Percentiles rank a stretch among this genome's conserved stretches.
These are phyloP conservation scores for Apodemia mormo DNA, from an alignment of 2,888 invertebrate genomes.

Conservation along the genomic window DNA sequence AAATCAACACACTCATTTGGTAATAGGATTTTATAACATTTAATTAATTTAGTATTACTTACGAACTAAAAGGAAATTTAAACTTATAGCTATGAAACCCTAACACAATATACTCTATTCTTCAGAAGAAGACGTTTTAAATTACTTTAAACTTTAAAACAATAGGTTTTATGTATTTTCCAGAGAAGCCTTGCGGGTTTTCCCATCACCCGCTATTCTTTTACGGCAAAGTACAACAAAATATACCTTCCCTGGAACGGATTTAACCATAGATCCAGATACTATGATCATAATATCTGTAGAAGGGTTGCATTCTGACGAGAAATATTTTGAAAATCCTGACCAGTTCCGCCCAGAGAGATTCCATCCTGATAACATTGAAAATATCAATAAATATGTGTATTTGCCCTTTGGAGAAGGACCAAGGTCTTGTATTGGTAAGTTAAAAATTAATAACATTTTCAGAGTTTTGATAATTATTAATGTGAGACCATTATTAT, in stretches of 20 bases:
- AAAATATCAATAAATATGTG: constrained; percentile 42
- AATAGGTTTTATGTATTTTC: not conserved
- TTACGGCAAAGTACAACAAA: constrained; percentile 50
- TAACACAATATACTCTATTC: too few relatives aligned
- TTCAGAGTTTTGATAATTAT: too few relatives aligned
- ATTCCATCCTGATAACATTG: constrained; percentile 42
- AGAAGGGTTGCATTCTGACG: constrained; percentile 58
- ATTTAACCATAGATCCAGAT: constrained; percentile 54
- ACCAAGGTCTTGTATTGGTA: constrained; percentile 60
- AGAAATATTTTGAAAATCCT: constrained; percentile 56
- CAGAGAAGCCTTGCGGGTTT: constrained; percentile 53
- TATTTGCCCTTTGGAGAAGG: constrained; percentile 62
- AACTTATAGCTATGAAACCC: too few relatives aligned
- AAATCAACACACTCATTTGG: too few relatives aligned
- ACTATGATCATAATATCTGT: constrained; percentile 57
- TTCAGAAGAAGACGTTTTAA: too few relatives aligned
- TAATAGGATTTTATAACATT: too few relatives aligned
- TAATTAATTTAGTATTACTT: too few relatives aligned
- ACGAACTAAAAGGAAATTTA: too few relatives aligned
- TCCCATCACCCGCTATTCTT: constrained; percentile 53
- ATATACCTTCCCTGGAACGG: constrained; percentile 46
- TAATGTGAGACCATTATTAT: too few relatives aligned
- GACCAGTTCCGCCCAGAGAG: constrained; percentile 52
- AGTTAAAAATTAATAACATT: constrained; percentile 32
- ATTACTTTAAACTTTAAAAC: too few relatives aligned